A percentile compares a stretch with the other conserved stretches of the same genome.
These are phyloP conservation scores for Leptocoma aspasia DNA, from an alignment of 2,113 vertebrate species.

Conservation along the genomic window DNA sequence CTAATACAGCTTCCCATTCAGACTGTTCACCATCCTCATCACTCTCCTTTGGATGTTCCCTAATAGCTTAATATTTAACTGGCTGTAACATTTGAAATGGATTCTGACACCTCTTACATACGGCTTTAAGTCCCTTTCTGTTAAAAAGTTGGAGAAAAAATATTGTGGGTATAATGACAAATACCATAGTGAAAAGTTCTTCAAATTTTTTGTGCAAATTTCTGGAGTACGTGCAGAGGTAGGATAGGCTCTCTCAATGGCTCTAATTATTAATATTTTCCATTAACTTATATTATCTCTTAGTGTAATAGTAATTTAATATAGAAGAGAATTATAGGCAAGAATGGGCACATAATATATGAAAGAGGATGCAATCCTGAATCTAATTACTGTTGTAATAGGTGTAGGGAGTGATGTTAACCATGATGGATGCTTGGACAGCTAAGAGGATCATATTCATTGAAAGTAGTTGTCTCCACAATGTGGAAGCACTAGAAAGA, in stretches of 20 bases:
- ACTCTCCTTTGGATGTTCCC: not conserved
- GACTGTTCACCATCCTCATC: not conserved
- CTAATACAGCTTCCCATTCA: fast-evolving
- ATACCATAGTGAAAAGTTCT: not conserved
- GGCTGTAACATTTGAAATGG: not conserved
- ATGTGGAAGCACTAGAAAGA: not conserved
- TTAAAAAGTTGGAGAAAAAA: not conserved
- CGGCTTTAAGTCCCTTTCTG: not conserved
- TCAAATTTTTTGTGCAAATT: not conserved
- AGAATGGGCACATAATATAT: not conserved
- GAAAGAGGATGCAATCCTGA: not conserved
- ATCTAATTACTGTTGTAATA: not conserved
- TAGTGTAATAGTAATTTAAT: not conserved
- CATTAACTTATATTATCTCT: not conserved
- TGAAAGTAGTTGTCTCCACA: not conserved
- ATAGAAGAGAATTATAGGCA: not conserved
- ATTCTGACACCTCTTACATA: not conserved
- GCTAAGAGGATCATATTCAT: not conserved
- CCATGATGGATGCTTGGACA: not conserved
- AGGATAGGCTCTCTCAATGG: not conserved
- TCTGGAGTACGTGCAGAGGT: not conserved
- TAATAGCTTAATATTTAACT: not conserved
- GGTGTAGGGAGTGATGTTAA: not conserved
- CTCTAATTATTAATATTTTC: not conserved
- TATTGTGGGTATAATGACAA: not conserved